These are phyloP conservation scores for Budorcas taxicolor DNA, from an alignment of 2,113 vertebrate genomes.

Conservation along the genomic window DNA sequence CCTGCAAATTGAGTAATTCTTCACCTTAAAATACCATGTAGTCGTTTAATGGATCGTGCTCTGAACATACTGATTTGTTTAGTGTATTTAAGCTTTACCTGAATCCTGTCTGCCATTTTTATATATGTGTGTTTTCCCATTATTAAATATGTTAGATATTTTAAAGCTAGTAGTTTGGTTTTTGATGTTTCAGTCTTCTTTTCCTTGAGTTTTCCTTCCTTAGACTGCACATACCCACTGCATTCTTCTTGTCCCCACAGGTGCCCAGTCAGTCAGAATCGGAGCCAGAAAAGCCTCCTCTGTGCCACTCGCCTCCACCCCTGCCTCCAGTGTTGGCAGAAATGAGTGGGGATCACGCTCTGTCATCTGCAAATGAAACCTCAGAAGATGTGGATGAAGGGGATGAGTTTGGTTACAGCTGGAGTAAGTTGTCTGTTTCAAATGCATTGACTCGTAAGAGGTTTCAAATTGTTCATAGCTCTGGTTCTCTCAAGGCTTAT, in stretches of 20 bases:
- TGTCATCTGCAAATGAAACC: slow-evolving; percentile 70
- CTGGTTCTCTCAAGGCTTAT: neutral
- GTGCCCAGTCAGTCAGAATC: slow-evolving; percentile 77
- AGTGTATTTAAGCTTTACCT: slow-evolving; percentile 51
- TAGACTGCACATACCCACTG: neutral
- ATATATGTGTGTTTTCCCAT: slow-evolving; percentile 7
- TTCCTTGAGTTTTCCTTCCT: neutral
- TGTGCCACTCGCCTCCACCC: slow-evolving; percentile 66
- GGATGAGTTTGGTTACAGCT: slow-evolving; percentile 94
- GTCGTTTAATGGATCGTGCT: slow-evolving; percentile 68
- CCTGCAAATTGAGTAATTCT: slow-evolving; percentile 3
- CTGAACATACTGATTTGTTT: slow-evolving; percentile 54
- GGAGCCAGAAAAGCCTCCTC: slow-evolving; percentile 82
- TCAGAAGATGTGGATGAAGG: slow-evolving; percentile 78
- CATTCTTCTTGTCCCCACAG: slow-evolving; percentile 79
- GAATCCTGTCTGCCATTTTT: slow-evolving; percentile 48
- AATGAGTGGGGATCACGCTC: slow-evolving; percentile 74
- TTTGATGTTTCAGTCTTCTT: slow-evolving; percentile 17
- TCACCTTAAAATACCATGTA: slow-evolving; percentile 45
- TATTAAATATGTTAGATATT: slow-evolving; percentile 36
- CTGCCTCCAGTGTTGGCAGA: slow-evolving; percentile 79
- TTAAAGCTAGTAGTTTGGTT: slow-evolving; percentile 49
- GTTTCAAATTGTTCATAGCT: neutral
- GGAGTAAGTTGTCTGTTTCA: slow-evolving; percentile 87
- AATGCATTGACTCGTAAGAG: neutral